phyloP scores from a whole-genome alignment of 1,140 invertebrate species.

The Apis florea region DNA sequence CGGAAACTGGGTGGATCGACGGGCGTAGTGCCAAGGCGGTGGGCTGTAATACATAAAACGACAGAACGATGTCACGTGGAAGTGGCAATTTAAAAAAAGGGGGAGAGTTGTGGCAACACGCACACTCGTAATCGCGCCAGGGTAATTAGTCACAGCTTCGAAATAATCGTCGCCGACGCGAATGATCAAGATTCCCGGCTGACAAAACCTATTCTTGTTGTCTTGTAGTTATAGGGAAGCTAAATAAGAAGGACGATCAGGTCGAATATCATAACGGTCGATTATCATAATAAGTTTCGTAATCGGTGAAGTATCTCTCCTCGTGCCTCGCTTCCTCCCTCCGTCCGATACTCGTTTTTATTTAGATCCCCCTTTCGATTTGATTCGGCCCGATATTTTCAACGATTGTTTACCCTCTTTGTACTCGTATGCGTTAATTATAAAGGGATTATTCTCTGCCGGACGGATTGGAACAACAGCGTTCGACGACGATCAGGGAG shows the following conservation, averaged over 20 bases:
- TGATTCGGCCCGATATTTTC: slow-evolving; percentile 6
- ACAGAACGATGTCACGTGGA: slow-evolving; percentile 76
- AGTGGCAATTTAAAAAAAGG: slow-evolving; percentile 61
- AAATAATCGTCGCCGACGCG: slow-evolving; percentile 45
- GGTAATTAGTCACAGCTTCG: slow-evolving; percentile 59
- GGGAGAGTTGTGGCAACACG: slow-evolving; percentile 24
- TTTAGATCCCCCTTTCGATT: neutral
- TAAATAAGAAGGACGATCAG: slow-evolving; percentile 39
- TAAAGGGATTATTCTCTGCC: no score
- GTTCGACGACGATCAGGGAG: neutral
- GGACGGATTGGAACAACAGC: neutral
- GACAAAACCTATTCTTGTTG: neutral
- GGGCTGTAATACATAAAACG: slow-evolving; percentile 77
- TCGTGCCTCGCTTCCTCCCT: neutral
- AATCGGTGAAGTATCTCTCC: neutral
- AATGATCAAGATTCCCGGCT: slow-evolving; percentile 14
- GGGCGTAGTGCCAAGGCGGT: slow-evolving; percentile 76
- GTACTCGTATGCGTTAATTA: no score
- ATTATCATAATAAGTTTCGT: neutral
- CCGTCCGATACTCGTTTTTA: neutral
- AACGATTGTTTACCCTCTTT: neutral
- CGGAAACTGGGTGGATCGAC: slow-evolving; percentile 75
- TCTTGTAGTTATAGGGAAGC: slow-evolving; percentile 26
- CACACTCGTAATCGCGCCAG: slow-evolving; percentile 51
- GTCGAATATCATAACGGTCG: slow-evolving; percentile 17